Evolutionary conservation across 2,113 vertebrate genomes (phyloP).

Genomic region (Gymnocephalus cernua): DNA sequence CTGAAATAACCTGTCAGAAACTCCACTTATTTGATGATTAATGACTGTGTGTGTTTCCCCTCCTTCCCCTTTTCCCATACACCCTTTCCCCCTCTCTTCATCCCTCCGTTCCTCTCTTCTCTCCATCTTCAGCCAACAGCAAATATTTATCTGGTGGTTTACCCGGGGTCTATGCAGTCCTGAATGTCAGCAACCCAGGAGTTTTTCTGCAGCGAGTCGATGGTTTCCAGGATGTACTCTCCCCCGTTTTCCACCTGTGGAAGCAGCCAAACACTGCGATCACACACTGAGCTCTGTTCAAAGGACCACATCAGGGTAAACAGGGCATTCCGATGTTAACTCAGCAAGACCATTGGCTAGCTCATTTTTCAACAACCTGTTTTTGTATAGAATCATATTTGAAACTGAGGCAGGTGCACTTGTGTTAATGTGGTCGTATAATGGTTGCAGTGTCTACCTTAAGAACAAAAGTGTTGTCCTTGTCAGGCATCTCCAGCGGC

Average conservation of each 20-base stretch:
- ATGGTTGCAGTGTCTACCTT: slow-evolving; percentile 85
- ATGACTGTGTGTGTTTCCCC: slow-evolving; percentile 69
- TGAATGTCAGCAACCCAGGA: slow-evolving; percentile 99
- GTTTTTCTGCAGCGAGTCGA: slow-evolving; percentile 98
- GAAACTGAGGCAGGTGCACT: neutral
- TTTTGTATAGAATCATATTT: neutral
- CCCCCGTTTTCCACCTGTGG: slow-evolving; percentile 92
- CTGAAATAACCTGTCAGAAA: slow-evolving; percentile 73
- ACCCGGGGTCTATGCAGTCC: slow-evolving; percentile 97
- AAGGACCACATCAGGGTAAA: slow-evolving; percentile 19
- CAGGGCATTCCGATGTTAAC: slow-evolving; percentile 15
- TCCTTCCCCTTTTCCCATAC: slow-evolving; percentile 18
- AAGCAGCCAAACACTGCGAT: slow-evolving; percentile 60
- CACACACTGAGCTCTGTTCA: slow-evolving; percentile 61
- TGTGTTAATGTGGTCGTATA: neutral
- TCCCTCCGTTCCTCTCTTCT: slow-evolving; percentile 36
- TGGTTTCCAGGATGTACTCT: slow-evolving; percentile 98
- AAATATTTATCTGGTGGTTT: slow-evolving; percentile 82
- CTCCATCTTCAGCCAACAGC: slow-evolving; percentile 62
- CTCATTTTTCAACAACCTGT: slow-evolving; percentile 29
- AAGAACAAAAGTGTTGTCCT: slow-evolving; percentile 97
- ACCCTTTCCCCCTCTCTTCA: slow-evolving; percentile 11
- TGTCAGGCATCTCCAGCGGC: slow-evolving; percentile 99
- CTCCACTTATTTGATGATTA: slow-evolving; percentile 75
- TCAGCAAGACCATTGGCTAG: neutral